Evolutionary conservation across 64 coral and sea anemone genomes (phyloP).

Genomic region (Anthopleura sola): DNA sequence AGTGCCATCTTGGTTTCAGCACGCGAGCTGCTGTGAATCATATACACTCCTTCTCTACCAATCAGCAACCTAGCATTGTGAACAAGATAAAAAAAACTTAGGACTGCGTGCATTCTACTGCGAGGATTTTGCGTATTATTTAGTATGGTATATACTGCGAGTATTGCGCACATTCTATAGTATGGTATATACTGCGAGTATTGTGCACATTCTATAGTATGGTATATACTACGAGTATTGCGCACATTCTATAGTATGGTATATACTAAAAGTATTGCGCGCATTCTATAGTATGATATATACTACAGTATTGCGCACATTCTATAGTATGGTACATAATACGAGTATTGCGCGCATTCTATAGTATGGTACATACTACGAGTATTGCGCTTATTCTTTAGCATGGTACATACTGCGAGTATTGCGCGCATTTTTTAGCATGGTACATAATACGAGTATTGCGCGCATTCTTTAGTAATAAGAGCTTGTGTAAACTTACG

Average conservation of each 20-base stretch:
- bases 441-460: background rate
- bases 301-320: background rate
- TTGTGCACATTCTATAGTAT: background rate
- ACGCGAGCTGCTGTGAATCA: background rate
- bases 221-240: background rate
- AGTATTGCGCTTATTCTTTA: background rate
- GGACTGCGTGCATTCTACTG: too few species aligned
- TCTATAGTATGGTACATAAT: background rate
- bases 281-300: background rate
- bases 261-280: background rate
- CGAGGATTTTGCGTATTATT: background rate
- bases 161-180: background rate
- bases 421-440: too few species aligned
- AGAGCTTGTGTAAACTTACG: background rate
- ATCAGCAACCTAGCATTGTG: background rate
- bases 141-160: background rate
- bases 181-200: background rate
- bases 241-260: background rate
- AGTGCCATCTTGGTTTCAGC: slow-evolving; percentile 1
- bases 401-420: background rate
- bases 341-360: background rate
- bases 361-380: background rate
- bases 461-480: too few species aligned
- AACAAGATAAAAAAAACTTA: background rate
- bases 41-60: slow-evolving; percentile 1